A percentile compares a stretch with the other conserved stretches of the same genome.
These are phyloP conservation scores for Calidris pugnax DNA, from an alignment of 2,113 vertebrate species.

Conservation along the genomic window DNA sequence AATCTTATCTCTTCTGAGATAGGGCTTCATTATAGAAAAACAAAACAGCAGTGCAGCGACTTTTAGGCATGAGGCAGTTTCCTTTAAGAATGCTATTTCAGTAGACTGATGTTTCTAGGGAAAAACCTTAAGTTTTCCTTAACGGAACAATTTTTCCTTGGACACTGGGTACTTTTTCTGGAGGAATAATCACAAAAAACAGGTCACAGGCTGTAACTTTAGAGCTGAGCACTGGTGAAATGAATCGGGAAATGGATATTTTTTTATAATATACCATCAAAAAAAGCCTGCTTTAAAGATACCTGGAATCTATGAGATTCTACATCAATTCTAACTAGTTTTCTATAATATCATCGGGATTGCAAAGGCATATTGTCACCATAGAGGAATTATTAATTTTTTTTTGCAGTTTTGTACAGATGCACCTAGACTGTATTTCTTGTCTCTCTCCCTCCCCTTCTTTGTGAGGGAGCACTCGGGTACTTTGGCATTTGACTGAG, in stretches of 20 bases:
- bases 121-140: background rate
- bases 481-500: background rate
- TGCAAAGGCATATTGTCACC: background rate
- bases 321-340: background rate
- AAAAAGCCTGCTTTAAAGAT: background rate
- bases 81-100: background rate
- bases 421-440: background rate
- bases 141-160: background rate
- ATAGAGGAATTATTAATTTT: background rate
- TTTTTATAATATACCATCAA: background rate
- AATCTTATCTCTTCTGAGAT: background rate
- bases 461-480: background rate
- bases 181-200: background rate
- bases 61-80: background rate
- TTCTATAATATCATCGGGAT: background rate
- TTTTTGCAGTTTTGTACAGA: background rate
- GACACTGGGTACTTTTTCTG: background rate
- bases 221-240: background rate
- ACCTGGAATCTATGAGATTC: background rate
- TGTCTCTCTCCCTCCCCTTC: background rate
- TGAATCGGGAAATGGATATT: background rate
- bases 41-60: background rate
- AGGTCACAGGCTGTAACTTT: background rate
- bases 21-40: background rate
- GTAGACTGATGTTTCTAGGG: background rate